Base-by-base conservation (phyloP, 1,140 invertebrate species). In the Rhagoletis pomonella region DNA sequence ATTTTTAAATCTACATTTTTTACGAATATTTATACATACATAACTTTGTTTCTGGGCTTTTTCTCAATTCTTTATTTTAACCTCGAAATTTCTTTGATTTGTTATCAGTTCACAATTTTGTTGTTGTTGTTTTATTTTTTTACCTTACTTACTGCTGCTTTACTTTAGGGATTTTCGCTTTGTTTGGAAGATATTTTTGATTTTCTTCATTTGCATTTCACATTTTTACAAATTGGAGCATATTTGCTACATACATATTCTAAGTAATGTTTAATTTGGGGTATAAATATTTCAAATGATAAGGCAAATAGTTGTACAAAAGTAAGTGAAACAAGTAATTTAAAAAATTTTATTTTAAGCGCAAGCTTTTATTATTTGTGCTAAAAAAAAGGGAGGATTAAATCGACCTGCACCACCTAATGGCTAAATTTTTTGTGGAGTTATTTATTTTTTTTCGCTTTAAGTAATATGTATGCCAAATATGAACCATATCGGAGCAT, bases 161-260 rank as follows among this genome's bases (percentile, higher is more conserved):
- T 81, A 81, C 73, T 55, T 81, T 58, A 55, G 73, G 73, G 73
- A 29, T 55, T 55, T 50, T 81, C 47, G 73, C 73, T 81, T 62
- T 62, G 50, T 60, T 84, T 88, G 87, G 87, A 87, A 88, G 87
- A 86, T 88, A 84, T 87, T 88, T 88, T 88, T 87, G 85, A 87
- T 88, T 88, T 84, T 58, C 50, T 85, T 85, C 81, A 44, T 88
- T 85, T 60, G 59, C 59, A 85, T 85, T 85, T 85, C 39, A 62
- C 84, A 85, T 85, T 85, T 85, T 85, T 85, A 85, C 84, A 85
- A 85, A 19, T 81, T 73, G 44, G 55, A 81, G 73, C 73, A 81
- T 81, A 81, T 81, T 55, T 47, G 4, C 50, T 81, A 81, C 9
- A 39, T 67, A 29, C 29, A 55, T 55, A 55, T 55, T 55, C 50